Evolutionary conservation across 2,113 vertebrate species (phyloP).

Genomic region (Mormoops blainvillei): DNA sequence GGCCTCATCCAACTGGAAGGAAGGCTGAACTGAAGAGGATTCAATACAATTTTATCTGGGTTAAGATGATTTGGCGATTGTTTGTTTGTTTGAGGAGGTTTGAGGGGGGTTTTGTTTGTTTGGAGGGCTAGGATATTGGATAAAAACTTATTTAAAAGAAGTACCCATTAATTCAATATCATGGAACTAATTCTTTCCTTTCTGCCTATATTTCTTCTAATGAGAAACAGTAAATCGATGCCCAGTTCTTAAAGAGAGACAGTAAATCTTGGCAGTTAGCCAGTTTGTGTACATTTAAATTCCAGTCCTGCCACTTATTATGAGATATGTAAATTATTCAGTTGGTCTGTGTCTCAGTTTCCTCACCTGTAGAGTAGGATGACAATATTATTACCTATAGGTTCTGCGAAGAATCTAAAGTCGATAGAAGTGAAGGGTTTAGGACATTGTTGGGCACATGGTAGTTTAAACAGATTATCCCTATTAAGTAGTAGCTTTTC

Average conservation of each 20-base stretch:
- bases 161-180: neutral
- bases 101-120: neutral
- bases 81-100: neutral
- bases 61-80: neutral
- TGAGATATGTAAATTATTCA: neutral
- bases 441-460: neutral
- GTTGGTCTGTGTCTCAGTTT: slow-evolving; percentile 5
- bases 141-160: slow-evolving; percentile 3
- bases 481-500: neutral
- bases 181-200: neutral
- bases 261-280: neutral
- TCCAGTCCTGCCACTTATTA: neutral
- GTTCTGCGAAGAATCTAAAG: neutral
- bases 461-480: neutral
- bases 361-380: neutral
- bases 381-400: neutral
- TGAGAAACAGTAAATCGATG: neutral
- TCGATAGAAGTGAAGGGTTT: neutral
- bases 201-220: neutral
- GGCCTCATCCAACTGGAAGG: neutral
- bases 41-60: neutral
- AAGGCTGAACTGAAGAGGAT: neutral
- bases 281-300: neutral
- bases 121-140: neutral
- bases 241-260: neutral